phyloP scores from a whole-genome alignment of 35 echinoderm and acorn worm genomes.

The Diadema setosum region DNA sequence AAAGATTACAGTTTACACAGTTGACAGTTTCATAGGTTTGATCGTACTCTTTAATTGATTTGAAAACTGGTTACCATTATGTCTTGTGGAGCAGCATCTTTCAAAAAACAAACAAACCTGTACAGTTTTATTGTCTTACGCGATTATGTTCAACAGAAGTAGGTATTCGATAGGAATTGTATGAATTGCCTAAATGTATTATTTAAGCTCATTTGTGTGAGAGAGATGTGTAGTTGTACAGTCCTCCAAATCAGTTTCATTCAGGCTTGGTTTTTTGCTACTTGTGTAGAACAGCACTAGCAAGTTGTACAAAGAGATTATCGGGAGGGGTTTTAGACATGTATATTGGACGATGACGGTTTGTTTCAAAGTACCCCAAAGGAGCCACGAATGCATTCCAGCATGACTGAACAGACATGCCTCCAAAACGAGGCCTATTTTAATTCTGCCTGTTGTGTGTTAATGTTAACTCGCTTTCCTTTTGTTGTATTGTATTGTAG shows the following conservation, averaged over 20 bases:
- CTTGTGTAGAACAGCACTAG: background rate
- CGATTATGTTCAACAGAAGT: background rate
- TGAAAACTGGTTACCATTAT: too few relatives aligned
- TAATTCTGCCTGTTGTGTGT: background rate
- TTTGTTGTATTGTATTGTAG: background rate
- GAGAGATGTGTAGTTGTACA: slow-evolving; percentile 26
- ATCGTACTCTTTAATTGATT: too few relatives aligned
- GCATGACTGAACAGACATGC: too few relatives aligned
- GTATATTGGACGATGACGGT: background rate
- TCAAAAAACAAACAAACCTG: background rate
- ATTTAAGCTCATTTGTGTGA: slow-evolving; percentile 19
- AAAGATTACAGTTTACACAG: too few relatives aligned
- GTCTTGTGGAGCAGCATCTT: background rate
- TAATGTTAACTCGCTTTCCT: background rate
- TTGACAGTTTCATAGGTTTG: too few relatives aligned
- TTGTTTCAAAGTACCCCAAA: background rate
- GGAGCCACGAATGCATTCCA: slow-evolving; percentile 3
- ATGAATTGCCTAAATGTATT: slow-evolving; percentile 19
- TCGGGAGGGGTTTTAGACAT: slow-evolving; percentile 5
- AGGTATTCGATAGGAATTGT: slow-evolving; percentile 17
- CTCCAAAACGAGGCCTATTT: background rate
- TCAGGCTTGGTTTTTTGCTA: background rate
- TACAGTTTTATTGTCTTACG: background rate
- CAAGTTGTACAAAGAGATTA: background rate
- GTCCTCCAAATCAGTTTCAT: background rate